Evolutionary conservation across 2,888 invertebrate species (phyloP), one percentile per base, ranked within the genome.

Genomic region (Clistopyga incitator): DNA sequence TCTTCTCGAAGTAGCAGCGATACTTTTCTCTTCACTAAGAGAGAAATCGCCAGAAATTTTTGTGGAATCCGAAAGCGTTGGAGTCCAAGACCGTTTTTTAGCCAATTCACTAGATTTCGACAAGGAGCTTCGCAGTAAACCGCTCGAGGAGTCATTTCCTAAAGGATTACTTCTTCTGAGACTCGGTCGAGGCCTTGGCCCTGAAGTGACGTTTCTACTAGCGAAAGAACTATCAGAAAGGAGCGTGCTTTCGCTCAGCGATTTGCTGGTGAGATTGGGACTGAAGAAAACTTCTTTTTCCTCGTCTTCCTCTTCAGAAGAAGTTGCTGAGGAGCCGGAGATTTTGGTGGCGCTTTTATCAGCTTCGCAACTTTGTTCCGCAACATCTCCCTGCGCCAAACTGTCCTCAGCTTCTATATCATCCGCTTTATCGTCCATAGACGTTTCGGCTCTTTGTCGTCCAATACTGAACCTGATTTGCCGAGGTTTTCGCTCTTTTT

Each of bases 391-490:
- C 4, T 50, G 52, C 15, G 29, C 77, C 8, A 20, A 38, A 42
- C 50, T 38, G 18, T 23, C 76, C 13, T 13, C 18, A 6, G 10
- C 15, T 11, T 72, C 42, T n/a, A 18, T 50, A 8, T 34, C 20
- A 3, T 64, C 61, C 29, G 52, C 15, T 10, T 38, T 23, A 42
- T 70, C 78, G 3, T 45, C 54, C 13, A 20, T 52, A 38, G 75
- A 59, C 13, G 74, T 84, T 42, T 87, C 87, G 13, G 20, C 47
- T 11, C 68, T 77, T 4, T 75, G 79, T 61, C 87, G 86, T n/a
- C 87, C 87, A 3, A 92, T 88, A 6, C 89, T 92, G 67, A 93
- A 93, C 10, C 93, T 88, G 84, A 93, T 93, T 47, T 93, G 92
- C 13, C 93, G 86, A 1, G 84, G 75, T 18, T 89, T 82, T 34